Percentiles rank a stretch among this genome's conserved stretches.
Conservation (phyloP, 2,888 invertebrate genomes). For the Drosophila meridionalis region DNA sequence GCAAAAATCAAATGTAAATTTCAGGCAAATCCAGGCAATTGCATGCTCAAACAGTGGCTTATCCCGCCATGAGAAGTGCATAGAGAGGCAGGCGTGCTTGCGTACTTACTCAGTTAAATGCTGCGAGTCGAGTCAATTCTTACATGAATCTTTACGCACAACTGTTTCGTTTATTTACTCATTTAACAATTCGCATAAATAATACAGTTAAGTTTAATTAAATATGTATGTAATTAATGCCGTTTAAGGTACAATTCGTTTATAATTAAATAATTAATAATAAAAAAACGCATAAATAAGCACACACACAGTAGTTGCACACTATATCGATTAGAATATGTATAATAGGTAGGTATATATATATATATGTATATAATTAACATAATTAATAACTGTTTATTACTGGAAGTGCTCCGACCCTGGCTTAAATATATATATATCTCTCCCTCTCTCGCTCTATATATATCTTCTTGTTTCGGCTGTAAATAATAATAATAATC, state of each 20-base stretch:
- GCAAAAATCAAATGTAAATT: neutral
- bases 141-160: constrained; percentile 48
- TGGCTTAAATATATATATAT: constrained; percentile 1
- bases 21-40: neutral
- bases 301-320: constrained; percentile 44
- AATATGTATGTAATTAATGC: constrained; percentile 57
- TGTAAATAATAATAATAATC: constrained; percentile 17
- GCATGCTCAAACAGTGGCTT: constrained; percentile 6
- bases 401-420: constrained; percentile 30
- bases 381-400: constrained; percentile 40
- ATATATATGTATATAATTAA: constrained; percentile 30
- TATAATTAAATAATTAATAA: constrained; percentile 44
- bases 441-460: neutral
- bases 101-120: constrained; percentile 39
- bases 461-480: neutral
- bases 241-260: constrained; percentile 76
- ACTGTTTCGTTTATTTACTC: constrained; percentile 58
- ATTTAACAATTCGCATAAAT: constrained; percentile 68
- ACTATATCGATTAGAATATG: constrained; percentile 1
- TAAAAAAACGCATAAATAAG: constrained; percentile 53
- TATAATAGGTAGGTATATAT: constrained; percentile 1
- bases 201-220: constrained; percentile 55
- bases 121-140: neutral
- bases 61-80: constrained; percentile 26
- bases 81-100: constrained; percentile 14